Base-by-base conservation (phyloP, 1,140 invertebrate genomes). In the Trichonephila clavata region DNA sequence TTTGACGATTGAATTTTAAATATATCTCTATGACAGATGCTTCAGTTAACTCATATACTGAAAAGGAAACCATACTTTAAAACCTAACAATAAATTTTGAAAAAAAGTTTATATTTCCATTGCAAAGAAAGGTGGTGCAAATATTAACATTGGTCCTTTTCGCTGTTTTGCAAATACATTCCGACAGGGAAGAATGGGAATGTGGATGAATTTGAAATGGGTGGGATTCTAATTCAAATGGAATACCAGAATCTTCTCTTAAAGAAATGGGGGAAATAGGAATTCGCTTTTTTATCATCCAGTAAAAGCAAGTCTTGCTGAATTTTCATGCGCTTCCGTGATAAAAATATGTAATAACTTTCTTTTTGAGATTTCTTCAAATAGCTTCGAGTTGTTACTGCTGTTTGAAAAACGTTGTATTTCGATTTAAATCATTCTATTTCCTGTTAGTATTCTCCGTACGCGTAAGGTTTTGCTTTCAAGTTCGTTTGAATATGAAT, bases 261-360 rank as follows among this genome's bases (percentile, higher is more conserved):
- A 6, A 27, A 18, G 8, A 18, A 20, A 77, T 32, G 13, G 14
- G 27, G 4, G 14, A 32, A 77, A 77, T 32, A 32, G 71, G 32
- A 27, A 77, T 32, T 18, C 32, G 32, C 24, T 21, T 21, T 24
- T 24, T 18, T 16, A 7, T 21, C 16, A 63, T 21, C 65, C 21
- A 24, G n/a, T n/a, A 24, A 77, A 14, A 39, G 27, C 2, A 39
- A 39, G 65, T n/a, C 60, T 50, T 50, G 61, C 27, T 39, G 71
- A 77, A 77, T 77, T 77, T 77, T 77, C 71, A 77, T 32, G 32
- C 39, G 7, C 71, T 77, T 77, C 32, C 71, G 71, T 77, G 71
- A 77, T 77, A 77, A 77, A 77, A 77, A 77, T 39, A 77, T 77
- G 27, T 77, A 77, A 39, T 77, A 77, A 77, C 71, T 32, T 77